Evolutionary conservation across 2,888 invertebrate species (phyloP), one percentile per base, ranked within the genome.

Genomic region (Argyresthia albistria): DNA sequence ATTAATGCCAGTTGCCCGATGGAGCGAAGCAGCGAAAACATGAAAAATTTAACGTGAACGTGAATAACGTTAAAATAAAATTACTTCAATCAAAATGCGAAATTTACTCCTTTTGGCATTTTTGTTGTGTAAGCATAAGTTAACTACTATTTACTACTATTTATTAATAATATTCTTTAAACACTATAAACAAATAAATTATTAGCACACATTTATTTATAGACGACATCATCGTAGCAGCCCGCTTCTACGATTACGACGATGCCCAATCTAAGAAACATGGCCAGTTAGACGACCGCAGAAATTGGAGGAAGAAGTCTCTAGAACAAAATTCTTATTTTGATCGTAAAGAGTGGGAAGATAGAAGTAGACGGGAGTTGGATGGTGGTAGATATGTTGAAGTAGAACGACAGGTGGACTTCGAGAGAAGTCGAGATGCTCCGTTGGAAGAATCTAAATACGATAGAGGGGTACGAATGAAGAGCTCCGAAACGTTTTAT

Each of bases 231-330:
- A 59, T 81, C 54, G 67, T 71, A 25, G 61, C 65, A 39, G 74
- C 71, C 42, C 69, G 62, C 53, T 67, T 60, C 61, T 83, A 76
- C 54, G 84, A 86, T 56, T 82, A 84, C 55, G 81, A 81, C 1
- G 83, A 86, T 45, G 51, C 63, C 9, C 78, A 81, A 14, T 80
- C 76, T 59, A 70, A 76, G 53, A 25, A 25, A 25, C 80, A 79
- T 56, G 64, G 71, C 1, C 58, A 75, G 42, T 59, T 73, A 50
- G 79, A 81, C 3, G 83, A 84, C 42, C 67, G 82, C 56, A 68
- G 80, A 43, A 80, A 74, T 56, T 83, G 79, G 79, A 75, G 83
- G 56, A 80, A 80, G 57, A 82, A 81, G 57, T 66, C 70, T 3
- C 57, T 83, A 43, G 53, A 68, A 43, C 76, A 76, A 9, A 80